phyloP scores from a whole-genome alignment of 2,797 vertebrate species.

The Rachycentron canadum region DNA sequence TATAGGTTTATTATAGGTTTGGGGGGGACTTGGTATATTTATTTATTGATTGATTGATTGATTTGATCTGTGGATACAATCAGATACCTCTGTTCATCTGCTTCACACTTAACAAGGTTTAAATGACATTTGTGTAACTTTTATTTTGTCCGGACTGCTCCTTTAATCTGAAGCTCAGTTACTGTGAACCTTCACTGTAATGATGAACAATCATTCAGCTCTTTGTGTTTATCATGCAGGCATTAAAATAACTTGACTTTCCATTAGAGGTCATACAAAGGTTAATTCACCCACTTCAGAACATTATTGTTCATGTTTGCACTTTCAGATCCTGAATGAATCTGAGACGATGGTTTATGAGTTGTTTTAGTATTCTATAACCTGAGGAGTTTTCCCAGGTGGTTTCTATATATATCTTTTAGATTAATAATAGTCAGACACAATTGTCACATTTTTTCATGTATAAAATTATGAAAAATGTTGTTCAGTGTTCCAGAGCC shows the following conservation, averaged over 20 bases:
- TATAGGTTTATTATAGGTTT: neutral
- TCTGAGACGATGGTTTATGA: constrained; percentile 45
- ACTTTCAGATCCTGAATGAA: constrained; percentile 79
- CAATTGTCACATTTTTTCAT: too few species aligned
- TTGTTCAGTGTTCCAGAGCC: neutral
- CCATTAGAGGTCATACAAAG: constrained; percentile 56
- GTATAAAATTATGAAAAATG: neutral
- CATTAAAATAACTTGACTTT: constrained; percentile 49
- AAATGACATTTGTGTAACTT: constrained; percentile 55
- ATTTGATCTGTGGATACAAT: constrained; percentile 53
- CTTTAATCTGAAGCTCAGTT: constrained; percentile 51
- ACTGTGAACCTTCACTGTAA: constrained; percentile 70
- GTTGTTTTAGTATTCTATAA: constrained; percentile 23
- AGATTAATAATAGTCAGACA: too few species aligned
- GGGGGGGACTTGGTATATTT: constrained; percentile 9
- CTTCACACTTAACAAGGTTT: constrained; percentile 35
- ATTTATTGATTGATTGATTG: constrained; percentile 48
- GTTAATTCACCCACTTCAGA: constrained; percentile 59
- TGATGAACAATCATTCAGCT: constrained; percentile 59
- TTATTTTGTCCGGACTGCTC: constrained; percentile 34
- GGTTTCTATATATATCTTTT: too few species aligned
- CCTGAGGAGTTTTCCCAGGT: neutral
- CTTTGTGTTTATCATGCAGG: constrained; percentile 41
- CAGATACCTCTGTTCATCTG: constrained; percentile 62
- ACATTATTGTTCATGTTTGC: constrained; percentile 70